Percentiles rank a stretch among this genome's conserved stretches.
phyloP scores from a whole-genome alignment of 1,140 invertebrate genomes.

The Sinonovacula constricta region DNA sequence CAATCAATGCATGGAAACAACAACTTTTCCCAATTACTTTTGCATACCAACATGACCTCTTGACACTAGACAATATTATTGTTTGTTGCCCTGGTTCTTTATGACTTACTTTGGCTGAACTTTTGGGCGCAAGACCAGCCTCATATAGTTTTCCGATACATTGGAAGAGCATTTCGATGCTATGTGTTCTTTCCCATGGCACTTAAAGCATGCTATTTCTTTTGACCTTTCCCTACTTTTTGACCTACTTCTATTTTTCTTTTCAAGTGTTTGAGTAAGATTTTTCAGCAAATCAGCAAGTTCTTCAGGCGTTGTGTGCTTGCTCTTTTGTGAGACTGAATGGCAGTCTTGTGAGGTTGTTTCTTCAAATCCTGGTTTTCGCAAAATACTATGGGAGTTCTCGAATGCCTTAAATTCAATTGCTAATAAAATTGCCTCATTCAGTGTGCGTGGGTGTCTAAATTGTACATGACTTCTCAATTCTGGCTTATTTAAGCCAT shows the following conservation, averaged over 20 bases:
- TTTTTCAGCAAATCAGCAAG: background rate
- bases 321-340: background rate
- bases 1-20: slow-evolving; percentile 15
- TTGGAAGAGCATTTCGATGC: background rate
- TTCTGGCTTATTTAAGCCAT: slow-evolving; percentile 12
- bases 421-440: no score
- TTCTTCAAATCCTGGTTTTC: slow-evolving; percentile 7
- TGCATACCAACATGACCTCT: slow-evolving; percentile 4
- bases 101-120: slow-evolving; percentile 1
- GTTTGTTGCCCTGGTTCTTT: background rate
- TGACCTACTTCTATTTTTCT: background rate
- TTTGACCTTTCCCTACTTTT: background rate
- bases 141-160: slow-evolving; percentile 7
- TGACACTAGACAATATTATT: background rate
- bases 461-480: slow-evolving; percentile 36
- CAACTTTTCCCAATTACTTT: background rate
- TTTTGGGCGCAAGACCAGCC: slow-evolving; percentile 20
- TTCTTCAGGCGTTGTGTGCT: background rate
- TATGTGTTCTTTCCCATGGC: slow-evolving; percentile 14
- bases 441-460: background rate
- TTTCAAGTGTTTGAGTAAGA: background rate
- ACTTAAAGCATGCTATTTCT: slow-evolving; percentile 11
- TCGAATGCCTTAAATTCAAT: slow-evolving; percentile 34
- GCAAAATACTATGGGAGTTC: slow-evolving; percentile 9
- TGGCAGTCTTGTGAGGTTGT: background rate